Base-by-base conservation (phyloP, 2,113 vertebrate species). In the Melierax canorus region DNA sequence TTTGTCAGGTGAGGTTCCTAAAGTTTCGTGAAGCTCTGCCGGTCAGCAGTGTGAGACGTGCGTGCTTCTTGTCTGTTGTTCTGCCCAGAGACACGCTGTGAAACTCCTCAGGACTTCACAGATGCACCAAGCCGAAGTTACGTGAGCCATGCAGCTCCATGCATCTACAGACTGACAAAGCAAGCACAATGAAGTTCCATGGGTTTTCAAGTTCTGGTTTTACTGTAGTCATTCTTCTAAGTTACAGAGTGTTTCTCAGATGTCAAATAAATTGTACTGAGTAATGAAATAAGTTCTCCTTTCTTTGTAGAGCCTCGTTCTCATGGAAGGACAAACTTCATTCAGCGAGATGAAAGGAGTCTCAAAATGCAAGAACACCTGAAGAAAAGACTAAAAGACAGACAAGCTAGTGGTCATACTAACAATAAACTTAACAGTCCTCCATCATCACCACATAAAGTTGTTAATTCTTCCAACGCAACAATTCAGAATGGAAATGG, bases 331-430 rank as follows among this genome's bases (percentile, higher is more conserved):
- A 88, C 96, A 68, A 97, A 97, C 90, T 98, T 98, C 92, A 98
- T 97, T 73, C 97, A 97, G 60, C 93, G 97, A 55, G 98, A 98
- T 5, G 98, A 99, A 87, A 97, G 98, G 50, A 96, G 97, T 67
- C 90, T 97, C 75, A 99, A 98, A 97, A 97, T 97, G 92, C 98
- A 98, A 92, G 98, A 99, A 10, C 98, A 98, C 87, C 95, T 98
- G 90, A 98, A 98, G 94, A 98, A 98, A 83, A 98, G 98, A 29
- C 94, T 98, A 88, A 98, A 98, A 97, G 97, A 98, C 81, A 93
- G 95, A 63, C 98, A 98, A 92, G 84, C 94, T 69, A 94, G 93
- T 64, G 96, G 97, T 58, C 97, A 97, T 27, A 95, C 94, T 63
- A 97, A 97, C 94, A 98, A 96, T 59, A 98, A 98, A 91, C 80